Evolutionary conservation across 2,797 vertebrate species (phyloP), one percentile per base, ranked within the genome.

Genomic region (Cyprinodon diabolis): DNA sequence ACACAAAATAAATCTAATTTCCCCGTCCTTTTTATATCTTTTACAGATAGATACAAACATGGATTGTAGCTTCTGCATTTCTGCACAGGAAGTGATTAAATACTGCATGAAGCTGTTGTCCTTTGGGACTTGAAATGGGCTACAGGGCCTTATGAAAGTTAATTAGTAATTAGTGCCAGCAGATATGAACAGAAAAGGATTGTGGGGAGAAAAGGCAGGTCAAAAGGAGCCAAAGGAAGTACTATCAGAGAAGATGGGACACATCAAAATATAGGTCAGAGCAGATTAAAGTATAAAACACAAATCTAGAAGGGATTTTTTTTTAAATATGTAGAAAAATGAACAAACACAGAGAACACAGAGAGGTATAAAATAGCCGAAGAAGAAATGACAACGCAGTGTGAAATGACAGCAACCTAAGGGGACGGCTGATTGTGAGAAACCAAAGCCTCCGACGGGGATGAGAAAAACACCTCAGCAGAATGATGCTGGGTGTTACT

Each of bases 91-190:
- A 76, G 63, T 65, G 70, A 87, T 83, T 88, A 86, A 87, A 81
- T 68, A 82, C 87, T 72, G 72, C 56, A 52, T 40, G 72, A 35
- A 19, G 25, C 68, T 14, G 23, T 30, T 72, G 35, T 81, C 87
- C 78, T 71, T 14, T 30, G 80, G 77, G 85, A 86, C 70, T 47
- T 13, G 19, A 77, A 72, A 30, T 40, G 70, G 56, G 79, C 83
- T 62, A 19, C 57, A 89, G 83, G 88, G 89, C 69, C 57, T 79
- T 58, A 63, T 75, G 66, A 68, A 81, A 87, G 87, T 90, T 93
- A 93, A 94, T 94, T 91, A 94, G 78, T 73, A 67, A 87, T 91
- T 86, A 85, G 74, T 63, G 76, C 35, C 47, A 69, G 84, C 55
- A 80, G 81, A 82, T 76, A 81, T 55, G 82, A 85, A 77, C 69